These are phyloP conservation scores for Esox masquinongy DNA, from an alignment of 2,797 vertebrate genomes.

Conservation along the genomic window DNA sequence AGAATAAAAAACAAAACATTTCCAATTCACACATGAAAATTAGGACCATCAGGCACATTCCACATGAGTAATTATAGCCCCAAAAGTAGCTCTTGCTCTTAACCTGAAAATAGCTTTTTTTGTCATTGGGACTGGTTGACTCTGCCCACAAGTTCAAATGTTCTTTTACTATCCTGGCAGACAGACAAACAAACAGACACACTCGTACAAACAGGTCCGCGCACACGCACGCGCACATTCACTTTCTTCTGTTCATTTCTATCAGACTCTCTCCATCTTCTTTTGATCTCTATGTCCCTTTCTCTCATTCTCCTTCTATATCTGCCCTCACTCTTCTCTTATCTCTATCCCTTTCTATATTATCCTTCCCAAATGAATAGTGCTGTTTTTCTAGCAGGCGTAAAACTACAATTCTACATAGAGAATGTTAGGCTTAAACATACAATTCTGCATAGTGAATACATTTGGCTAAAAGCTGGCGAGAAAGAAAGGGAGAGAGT, in stretches of 20 bases:
- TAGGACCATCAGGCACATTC: neutral
- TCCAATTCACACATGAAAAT: too few relatives aligned
- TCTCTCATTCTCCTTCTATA: neutral
- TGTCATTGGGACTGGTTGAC: neutral
- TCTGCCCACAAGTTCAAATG: neutral
- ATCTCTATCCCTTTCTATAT: neutral
- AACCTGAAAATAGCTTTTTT: neutral
- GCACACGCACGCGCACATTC: neutral
- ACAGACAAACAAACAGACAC: neutral
- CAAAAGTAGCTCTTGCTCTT: too few relatives aligned
- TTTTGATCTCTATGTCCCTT: neutral
- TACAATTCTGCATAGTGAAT: too few relatives aligned
- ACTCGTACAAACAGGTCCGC: neutral
- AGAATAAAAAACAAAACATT: too few relatives aligned
- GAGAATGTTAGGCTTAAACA: too few relatives aligned
- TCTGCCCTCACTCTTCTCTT: neutral
- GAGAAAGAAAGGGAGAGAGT: too few relatives aligned
- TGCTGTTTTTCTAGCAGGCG: too few relatives aligned
- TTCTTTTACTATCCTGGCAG: neutral
- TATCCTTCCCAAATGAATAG: neutral
- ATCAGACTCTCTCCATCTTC: neutral
- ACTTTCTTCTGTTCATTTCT: neutral
- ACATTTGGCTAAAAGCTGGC: too few relatives aligned
- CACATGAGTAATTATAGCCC: neutral
- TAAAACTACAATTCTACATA: too few relatives aligned